Conservation (phyloP, 1,140 invertebrate species). For the Lepidurus apus region DNA sequence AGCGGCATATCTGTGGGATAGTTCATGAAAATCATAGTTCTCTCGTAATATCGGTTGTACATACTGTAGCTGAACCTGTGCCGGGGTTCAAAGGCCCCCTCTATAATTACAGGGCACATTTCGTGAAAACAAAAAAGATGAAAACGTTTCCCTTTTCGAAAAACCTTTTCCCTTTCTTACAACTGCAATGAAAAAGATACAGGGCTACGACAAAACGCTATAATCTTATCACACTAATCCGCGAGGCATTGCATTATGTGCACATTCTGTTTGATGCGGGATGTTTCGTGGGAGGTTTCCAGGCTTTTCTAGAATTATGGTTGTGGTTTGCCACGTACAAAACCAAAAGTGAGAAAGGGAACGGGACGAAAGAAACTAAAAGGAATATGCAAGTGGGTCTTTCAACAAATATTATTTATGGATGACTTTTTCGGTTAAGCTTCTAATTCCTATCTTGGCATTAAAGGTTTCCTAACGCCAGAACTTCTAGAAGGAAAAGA, state of each 20-base stretch:
- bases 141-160: too few species aligned
- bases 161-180: too few species aligned
- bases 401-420: slow-evolving; percentile 3
- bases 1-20: background rate
- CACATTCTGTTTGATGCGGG: too few species aligned
- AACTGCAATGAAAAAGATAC: too few species aligned
- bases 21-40: slow-evolving; percentile 5
- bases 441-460: slow-evolving; percentile 4
- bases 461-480: background rate
- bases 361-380: background rate
- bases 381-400: background rate
- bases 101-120: background rate
- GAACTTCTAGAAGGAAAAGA: background rate
- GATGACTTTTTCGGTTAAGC: background rate
- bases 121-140: background rate
- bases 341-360: background rate
- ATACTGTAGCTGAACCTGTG: background rate
- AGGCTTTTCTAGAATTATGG: too few species aligned
- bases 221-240: too few species aligned
- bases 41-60: background rate
- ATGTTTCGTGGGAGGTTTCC: too few species aligned
- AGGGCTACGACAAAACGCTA: too few species aligned
- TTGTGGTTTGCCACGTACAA: background rate
- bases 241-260: too few species aligned
- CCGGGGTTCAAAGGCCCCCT: background rate